Conservation (phyloP, 1,140 invertebrate species). For the Venustaconcha ellipsiformis region DNA sequence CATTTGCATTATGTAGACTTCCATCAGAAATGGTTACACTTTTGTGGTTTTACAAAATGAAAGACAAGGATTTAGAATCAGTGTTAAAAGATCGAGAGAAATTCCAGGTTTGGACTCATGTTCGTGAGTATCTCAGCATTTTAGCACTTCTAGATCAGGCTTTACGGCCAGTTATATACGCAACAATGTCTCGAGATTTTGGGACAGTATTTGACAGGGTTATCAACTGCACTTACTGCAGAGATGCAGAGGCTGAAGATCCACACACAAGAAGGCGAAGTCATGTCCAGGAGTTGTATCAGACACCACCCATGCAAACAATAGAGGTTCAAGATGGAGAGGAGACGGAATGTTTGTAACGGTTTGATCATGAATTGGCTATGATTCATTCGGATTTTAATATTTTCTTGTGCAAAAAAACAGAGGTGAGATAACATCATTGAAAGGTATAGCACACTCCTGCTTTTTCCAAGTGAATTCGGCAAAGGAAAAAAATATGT, state of each 20-base stretch:
- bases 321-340: no score
- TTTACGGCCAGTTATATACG: conserved; percentile 31
- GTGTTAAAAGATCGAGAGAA: conserved; percentile 21
- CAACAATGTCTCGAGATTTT: conserved; percentile 33
- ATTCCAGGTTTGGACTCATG: conserved; percentile 26
- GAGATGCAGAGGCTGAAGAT: conserved; percentile 20
- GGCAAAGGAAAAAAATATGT: no score
- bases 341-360: no score
- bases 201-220: conserved; percentile 25
- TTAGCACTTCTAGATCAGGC: conserved; percentile 26
- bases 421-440: no score
- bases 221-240: conserved; percentile 33
- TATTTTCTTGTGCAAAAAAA: no score
- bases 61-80: conserved; percentile 14
- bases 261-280: no score
- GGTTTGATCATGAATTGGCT: no score
- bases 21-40: conserved; percentile 48
- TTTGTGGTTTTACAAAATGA: conserved; percentile 41
- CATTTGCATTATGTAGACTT: conserved; percentile 52
- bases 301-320: no score
- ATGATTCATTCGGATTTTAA: no score
- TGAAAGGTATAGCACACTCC: no score
- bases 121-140: conserved; percentile 24
- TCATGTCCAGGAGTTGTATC: no score
- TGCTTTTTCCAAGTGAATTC: no score